phyloP scores from a whole-genome alignment of 2,113 vertebrate genomes.

The Bambusicola thoracicus region DNA sequence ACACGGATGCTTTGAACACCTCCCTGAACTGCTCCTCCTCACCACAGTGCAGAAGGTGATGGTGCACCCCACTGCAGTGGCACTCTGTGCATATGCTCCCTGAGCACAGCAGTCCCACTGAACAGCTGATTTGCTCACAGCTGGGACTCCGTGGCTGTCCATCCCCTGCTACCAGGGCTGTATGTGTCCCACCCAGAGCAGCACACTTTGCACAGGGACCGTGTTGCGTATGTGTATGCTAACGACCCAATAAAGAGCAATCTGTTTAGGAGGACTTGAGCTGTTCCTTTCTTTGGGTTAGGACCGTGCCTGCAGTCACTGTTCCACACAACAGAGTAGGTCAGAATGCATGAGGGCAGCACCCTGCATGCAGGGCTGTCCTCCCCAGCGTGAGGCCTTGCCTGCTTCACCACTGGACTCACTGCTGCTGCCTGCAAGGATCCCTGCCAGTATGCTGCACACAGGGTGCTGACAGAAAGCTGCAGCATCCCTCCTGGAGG shows the following conservation, averaged over 20 bases:
- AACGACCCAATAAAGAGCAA: neutral
- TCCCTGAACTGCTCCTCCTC: neutral
- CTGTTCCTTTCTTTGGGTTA: neutral
- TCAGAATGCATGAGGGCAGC: neutral
- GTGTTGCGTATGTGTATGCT: accelerated
- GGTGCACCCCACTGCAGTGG: neutral
- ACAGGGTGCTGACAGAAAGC: accelerated
- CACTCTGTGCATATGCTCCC: accelerated
- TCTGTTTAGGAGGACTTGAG: neutral
- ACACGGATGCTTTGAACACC: neutral
- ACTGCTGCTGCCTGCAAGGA: neutral
- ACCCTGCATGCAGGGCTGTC: neutral
- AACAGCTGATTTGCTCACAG: neutral
- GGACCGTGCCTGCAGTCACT: neutral
- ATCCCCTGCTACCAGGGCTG: accelerated
- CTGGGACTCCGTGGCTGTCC: neutral
- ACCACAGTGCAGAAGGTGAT: accelerated
- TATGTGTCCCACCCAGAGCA: accelerated
- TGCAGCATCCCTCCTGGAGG: neutral
- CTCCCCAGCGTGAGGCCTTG: neutral
- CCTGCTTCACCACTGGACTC: neutral
- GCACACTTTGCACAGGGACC: neutral
- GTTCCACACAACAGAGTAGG: neutral
- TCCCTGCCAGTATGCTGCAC: neutral
- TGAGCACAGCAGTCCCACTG: accelerated